These are phyloP conservation scores for Microvelia longipes DNA, from an alignment of 1,140 invertebrate species.

Conservation along the genomic window DNA sequence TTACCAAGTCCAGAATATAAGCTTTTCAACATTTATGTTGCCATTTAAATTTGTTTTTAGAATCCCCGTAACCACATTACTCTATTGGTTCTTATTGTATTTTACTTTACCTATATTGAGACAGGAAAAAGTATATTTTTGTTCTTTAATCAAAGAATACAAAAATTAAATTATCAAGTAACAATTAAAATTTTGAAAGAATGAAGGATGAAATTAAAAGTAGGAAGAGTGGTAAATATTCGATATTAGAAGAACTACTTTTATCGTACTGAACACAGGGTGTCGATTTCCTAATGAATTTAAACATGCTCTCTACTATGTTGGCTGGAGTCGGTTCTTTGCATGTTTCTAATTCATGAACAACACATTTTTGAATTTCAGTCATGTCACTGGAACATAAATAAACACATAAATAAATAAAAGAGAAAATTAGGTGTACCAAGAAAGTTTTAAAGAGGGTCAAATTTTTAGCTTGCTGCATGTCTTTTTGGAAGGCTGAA, in stretches of 20 bases:
- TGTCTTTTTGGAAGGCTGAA: neutral
- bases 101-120: too few relatives aligned
- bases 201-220: neutral
- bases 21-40: too few relatives aligned
- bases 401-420: constrained; percentile 7
- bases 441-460: too few relatives aligned
- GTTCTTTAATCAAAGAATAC: too few relatives aligned
- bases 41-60: too few relatives aligned
- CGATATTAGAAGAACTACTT: neutral
- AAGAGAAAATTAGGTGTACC: neutral
- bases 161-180: too few relatives aligned
- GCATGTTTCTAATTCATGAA: constrained; percentile 47
- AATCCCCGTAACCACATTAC: too few relatives aligned
- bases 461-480: too few relatives aligned
- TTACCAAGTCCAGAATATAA: too few relatives aligned
- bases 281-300: constrained; percentile 48
- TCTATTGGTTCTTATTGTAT: too few relatives aligned
- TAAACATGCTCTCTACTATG: constrained; percentile 57
- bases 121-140: too few relatives aligned
- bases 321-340: constrained; percentile 58
- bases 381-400: constrained; percentile 39
- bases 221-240: neutral
- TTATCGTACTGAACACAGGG: constrained; percentile 34
- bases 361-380: constrained; percentile 43
- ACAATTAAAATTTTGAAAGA: neutral